phyloP scores from a whole-genome alignment of 2,888 invertebrate genomes.

The Cheiracanthium punctorium region DNA sequence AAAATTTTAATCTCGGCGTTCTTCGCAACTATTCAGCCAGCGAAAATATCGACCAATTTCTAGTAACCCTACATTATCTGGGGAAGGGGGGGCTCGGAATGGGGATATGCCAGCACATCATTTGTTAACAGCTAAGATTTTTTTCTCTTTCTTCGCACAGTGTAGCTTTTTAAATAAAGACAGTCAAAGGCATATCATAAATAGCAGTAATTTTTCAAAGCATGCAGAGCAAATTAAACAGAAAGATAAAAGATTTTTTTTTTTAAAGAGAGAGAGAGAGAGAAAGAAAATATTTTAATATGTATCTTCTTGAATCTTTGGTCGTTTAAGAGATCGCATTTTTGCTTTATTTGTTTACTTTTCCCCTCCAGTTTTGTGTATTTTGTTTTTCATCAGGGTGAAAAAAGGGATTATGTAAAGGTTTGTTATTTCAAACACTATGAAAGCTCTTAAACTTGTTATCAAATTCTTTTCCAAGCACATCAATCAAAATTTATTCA shows the following conservation, averaged over 20 bases:
- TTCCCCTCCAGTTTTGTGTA: too few species aligned
- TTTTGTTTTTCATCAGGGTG: too few species aligned
- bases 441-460: too few species aligned
- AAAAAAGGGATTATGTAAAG: too few species aligned
- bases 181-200: constrained; percentile 6
- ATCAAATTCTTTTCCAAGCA: too few species aligned
- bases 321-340: not conserved
- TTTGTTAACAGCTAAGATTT: not conserved
- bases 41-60: not conserved
- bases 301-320: not conserved
- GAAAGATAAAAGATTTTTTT: not conserved
- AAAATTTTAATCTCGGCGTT: not conserved
- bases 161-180: not conserved
- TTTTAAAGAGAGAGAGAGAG: not conserved
- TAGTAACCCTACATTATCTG: not conserved
- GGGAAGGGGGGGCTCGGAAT: not conserved
- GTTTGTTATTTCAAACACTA: too few species aligned
- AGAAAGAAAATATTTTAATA: not conserved
- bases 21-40: not conserved
- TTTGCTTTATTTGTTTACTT: too few species aligned
- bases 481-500: too few species aligned
- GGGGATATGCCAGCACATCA: not conserved
- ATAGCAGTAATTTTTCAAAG: not conserved
- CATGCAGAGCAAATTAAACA: not conserved
- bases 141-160: not conserved